These are phyloP conservation scores for Psophia crepitans DNA, from an alignment of 2,113 vertebrate species.

Conservation along the genomic window DNA sequence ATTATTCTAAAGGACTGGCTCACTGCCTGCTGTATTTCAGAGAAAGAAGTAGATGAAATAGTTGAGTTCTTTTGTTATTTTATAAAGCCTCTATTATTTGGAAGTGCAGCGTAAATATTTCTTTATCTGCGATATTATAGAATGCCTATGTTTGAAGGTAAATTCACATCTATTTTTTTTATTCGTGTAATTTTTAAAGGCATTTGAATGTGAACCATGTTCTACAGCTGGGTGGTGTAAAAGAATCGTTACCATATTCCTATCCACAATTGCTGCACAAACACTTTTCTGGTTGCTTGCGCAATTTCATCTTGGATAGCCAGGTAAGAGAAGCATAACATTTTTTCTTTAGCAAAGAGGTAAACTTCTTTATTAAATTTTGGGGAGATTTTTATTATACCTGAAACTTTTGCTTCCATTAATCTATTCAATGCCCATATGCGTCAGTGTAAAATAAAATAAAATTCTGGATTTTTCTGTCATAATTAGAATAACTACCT, in stretches of 20 bases:
- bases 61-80: not conserved
- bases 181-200: constrained; percentile 58
- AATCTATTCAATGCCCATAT: not conserved
- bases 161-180: not conserved
- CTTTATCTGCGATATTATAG: not conserved
- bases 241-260: constrained; percentile 81
- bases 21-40: not conserved
- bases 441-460: not conserved
- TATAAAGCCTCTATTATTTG: not conserved
- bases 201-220: constrained; percentile 82
- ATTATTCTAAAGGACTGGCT: not conserved
- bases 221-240: constrained; percentile 87
- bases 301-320: constrained; percentile 86
- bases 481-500: not conserved
- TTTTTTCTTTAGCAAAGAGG: not conserved
- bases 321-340: constrained; percentile 72
- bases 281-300: constrained; percentile 87
- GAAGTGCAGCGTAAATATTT: not conserved
- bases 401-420: not conserved
- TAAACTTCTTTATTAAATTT: not conserved
- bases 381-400: not conserved
- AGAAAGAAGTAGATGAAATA: not conserved
- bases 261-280: constrained; percentile 84
- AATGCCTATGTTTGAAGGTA: not conserved
- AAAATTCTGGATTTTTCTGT: not conserved